phyloP scores from a whole-genome alignment of 2,113 vertebrate genomes.

The Chionodraco myersi region DNA sequence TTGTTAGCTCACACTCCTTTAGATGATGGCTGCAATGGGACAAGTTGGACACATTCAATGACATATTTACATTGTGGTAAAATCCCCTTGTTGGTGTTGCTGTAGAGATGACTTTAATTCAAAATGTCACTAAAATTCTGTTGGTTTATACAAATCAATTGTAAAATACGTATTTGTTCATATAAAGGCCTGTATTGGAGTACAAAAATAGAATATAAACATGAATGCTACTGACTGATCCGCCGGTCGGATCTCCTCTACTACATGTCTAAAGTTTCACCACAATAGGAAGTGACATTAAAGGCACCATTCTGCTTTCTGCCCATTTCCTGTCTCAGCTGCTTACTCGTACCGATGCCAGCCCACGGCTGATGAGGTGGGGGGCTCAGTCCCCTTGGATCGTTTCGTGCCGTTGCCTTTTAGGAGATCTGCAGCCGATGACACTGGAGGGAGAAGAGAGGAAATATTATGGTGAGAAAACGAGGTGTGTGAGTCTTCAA shows the following conservation, averaged over 20 bases:
- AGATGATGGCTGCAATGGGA: background rate
- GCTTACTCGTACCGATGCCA: background rate
- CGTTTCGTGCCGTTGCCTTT: conserved; percentile 32
- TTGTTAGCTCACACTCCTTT: background rate
- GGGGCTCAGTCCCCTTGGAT: conserved; percentile 55
- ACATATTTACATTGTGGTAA: conserved; percentile 21
- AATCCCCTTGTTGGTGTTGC: background rate
- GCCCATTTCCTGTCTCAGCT: background rate
- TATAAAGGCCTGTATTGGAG: background rate
- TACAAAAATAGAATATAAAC: too few relatives aligned
- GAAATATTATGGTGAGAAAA: background rate
- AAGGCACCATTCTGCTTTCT: background rate
- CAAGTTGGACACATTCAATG: background rate
- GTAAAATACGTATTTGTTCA: background rate
- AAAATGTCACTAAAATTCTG: background rate
- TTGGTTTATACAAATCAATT: background rate
- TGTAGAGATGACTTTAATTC: background rate
- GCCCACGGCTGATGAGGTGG: background rate
- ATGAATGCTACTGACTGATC: background rate
- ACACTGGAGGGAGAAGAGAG: conserved; percentile 59
- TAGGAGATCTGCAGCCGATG: conserved; percentile 67
- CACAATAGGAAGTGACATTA: conserved; percentile 11
- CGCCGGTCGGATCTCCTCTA: background rate
- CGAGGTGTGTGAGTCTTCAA: background rate
- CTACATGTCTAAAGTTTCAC: background rate